These are phyloP conservation scores for Galerucella nymphaeae DNA, from an alignment of 2,888 invertebrate genomes.

Conservation along the genomic window DNA sequence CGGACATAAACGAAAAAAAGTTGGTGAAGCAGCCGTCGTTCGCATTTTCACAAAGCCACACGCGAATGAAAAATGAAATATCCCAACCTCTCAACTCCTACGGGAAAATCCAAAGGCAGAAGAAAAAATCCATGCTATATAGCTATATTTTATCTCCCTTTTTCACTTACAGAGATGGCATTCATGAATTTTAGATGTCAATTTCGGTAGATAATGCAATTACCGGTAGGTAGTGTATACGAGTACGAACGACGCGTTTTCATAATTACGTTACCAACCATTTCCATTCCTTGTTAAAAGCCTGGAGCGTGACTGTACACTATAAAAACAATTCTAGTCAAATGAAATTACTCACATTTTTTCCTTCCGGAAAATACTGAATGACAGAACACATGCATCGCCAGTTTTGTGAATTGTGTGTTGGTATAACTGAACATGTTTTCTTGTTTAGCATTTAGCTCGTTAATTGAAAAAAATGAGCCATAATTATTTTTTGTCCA, in stretches of 20 bases:
- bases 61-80: conserved; percentile 24
- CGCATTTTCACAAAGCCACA: conserved; percentile 14
- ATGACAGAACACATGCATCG: neutral
- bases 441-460: too few species aligned
- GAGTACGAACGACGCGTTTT: conserved; percentile 38
- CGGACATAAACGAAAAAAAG: conserved; percentile 8
- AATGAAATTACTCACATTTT: neutral
- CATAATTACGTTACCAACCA: conserved; percentile 34
- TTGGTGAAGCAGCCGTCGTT: neutral
- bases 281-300: conserved; percentile 35
- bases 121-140: conserved; percentile 15
- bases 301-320: conserved; percentile 12
- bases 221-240: conserved; percentile 25
- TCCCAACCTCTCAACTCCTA: conserved; percentile 23
- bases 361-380: neutral
- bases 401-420: neutral
- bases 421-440: neutral
- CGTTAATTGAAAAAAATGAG: too few species aligned
- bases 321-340: conserved; percentile 6
- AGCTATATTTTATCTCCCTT: conserved; percentile 13
- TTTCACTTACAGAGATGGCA: conserved; percentile 11
- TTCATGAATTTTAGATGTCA: conserved; percentile 24
- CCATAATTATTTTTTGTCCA: too few species aligned
- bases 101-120: conserved; percentile 15
- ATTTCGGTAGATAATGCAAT: conserved; percentile 26